A percentile compares a stretch with the other conserved stretches of the same genome.
Conservation (phyloP, 2,113 vertebrate species). For the Clarias gariepinus region DNA sequence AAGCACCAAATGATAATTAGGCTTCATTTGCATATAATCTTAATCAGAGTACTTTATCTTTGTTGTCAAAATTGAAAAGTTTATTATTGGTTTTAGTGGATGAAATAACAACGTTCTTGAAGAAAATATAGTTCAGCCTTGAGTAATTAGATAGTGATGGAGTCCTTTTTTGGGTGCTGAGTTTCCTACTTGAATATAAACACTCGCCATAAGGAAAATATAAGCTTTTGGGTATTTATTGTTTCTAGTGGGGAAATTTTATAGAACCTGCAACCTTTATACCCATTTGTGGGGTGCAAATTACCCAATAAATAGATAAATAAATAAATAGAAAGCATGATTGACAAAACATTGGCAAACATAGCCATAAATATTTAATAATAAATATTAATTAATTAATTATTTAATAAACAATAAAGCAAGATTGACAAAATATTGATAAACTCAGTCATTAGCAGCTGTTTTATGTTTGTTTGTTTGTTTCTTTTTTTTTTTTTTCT, state of each 20-base stretch:
- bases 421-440: background rate
- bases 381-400: background rate
- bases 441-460: background rate
- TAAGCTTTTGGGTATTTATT: background rate
- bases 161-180: background rate
- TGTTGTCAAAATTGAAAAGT: conserved; percentile 27
- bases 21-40: conserved; percentile 38
- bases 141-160: background rate
- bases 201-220: background rate
- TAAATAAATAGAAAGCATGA: background rate
- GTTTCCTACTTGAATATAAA: background rate
- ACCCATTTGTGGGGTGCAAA: background rate
- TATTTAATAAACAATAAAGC: too few relatives aligned
- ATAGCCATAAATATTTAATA: background rate
- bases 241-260: background rate
- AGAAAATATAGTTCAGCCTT: background rate
- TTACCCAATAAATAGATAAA: background rate
- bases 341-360: background rate
- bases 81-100: conserved; percentile 17
- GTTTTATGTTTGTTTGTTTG: background rate
- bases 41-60: conserved; percentile 35
- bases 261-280: background rate
- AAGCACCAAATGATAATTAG: conserved; percentile 47
- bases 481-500: too few relatives aligned
- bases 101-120: conserved; percentile 10